Evolutionary conservation across 2,113 vertebrate species (phyloP).

Genomic region (Gobiocypris rarus): DNA sequence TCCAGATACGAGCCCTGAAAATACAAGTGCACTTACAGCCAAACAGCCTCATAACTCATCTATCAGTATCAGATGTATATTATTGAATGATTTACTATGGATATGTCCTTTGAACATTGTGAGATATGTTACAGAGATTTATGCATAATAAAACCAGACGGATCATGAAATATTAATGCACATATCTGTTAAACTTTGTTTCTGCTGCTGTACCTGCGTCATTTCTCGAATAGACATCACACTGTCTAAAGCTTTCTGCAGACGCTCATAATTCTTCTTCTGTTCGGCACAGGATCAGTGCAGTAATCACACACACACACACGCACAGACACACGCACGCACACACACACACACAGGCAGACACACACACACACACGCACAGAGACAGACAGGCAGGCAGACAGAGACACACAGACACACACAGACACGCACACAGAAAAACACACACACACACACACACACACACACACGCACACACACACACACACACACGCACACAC

Average conservation of each 20-base stretch:
- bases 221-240: constrained; percentile 99
- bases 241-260: constrained; percentile 98
- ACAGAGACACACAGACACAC: constrained; percentile 61
- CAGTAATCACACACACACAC: constrained; percentile 15
- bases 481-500: constrained; percentile 62
- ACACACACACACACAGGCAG: constrained; percentile 53
- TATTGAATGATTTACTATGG: background rate
- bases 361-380: constrained; percentile 62
- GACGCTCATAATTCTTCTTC: constrained; percentile 99
- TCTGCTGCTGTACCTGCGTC: constrained; percentile 87
- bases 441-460: constrained; percentile 60
- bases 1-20: constrained; percentile 96
- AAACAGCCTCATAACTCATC: background rate
- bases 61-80: background rate
- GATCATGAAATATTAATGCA: background rate
- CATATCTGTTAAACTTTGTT: background rate
- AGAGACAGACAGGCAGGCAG: too few relatives aligned
- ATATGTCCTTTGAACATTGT: background rate
- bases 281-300: constrained; percentile 64
- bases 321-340: constrained; percentile 12
- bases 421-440: constrained; percentile 60
- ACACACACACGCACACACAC: constrained; percentile 61
- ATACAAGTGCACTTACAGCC: constrained; percentile 33
- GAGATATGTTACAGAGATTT: background rate
- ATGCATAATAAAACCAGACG: background rate